Percentiles rank a stretch among this genome's conserved stretches.
Conservation (phyloP, 2,797 vertebrate species). For the Siniperca obscura region DNA sequence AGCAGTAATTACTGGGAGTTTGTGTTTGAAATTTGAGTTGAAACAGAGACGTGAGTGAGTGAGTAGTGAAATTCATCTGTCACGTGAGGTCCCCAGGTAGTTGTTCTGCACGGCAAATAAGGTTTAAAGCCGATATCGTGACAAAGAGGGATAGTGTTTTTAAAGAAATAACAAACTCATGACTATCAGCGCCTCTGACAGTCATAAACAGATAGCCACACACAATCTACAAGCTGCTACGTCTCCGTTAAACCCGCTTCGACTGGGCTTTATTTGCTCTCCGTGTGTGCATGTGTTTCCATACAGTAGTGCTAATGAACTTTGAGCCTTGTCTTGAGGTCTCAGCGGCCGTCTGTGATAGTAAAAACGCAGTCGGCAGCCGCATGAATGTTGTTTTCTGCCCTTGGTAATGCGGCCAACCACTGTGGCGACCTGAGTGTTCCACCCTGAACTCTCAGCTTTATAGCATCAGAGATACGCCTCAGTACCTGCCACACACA, state of each 20-base stretch:
- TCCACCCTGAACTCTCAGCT: slow-evolving; percentile 35
- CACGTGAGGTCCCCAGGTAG: slow-evolving; percentile 34
- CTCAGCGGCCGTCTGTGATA: slow-evolving; percentile 48
- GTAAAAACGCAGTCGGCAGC: slow-evolving; percentile 54
- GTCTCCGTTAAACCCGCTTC: slow-evolving; percentile 13
- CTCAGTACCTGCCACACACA: slow-evolving; percentile 9
- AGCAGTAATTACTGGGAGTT: neutral
- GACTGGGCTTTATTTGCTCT: slow-evolving; percentile 41
- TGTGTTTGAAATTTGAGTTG: neutral
- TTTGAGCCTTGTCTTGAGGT: slow-evolving; percentile 70
- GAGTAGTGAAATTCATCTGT: slow-evolving; percentile 7
- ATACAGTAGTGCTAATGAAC: slow-evolving; percentile 66
- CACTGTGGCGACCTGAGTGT: neutral
- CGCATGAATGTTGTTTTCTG: slow-evolving; percentile 58
- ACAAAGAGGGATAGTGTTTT: slow-evolving; percentile 38
- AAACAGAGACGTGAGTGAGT: neutral
- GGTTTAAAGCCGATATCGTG: slow-evolving; percentile 17
- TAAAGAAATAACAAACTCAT: slow-evolving; percentile 55
- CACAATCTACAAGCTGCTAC: slow-evolving; percentile 9
- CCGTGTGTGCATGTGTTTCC: slow-evolving; percentile 45
- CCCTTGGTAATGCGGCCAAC: slow-evolving; percentile 40
- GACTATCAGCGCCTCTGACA: slow-evolving; percentile 36
- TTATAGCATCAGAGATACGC: slow-evolving; percentile 37
- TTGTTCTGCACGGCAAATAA: slow-evolving; percentile 24
- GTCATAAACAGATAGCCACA: slow-evolving; percentile 53